These are phyloP conservation scores for Argyrosomus regius DNA, from an alignment of 2,797 vertebrate species.

Conservation along the genomic window DNA sequence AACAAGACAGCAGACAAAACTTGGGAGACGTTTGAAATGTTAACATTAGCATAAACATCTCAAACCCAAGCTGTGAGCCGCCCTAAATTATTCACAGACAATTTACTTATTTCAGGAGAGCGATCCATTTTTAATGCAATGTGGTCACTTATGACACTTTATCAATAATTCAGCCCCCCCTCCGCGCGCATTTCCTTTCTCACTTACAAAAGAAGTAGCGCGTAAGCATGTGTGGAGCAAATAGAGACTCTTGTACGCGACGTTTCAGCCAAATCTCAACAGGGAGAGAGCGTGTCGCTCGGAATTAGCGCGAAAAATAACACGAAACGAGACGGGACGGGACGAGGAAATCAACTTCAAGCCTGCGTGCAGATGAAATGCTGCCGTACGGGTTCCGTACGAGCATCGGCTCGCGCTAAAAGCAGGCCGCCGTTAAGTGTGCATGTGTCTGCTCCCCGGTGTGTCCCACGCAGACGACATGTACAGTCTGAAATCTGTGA, in stretches of 20 bases:
- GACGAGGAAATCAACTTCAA: slow-evolving; percentile 29
- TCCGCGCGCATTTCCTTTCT: slow-evolving; percentile 36
- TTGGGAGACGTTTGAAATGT: slow-evolving; percentile 73
- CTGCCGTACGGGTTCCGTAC: neutral
- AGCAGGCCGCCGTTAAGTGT: slow-evolving; percentile 37
- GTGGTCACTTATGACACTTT: slow-evolving; percentile 78
- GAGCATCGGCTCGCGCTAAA: slow-evolving; percentile 1
- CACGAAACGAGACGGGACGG: neutral
- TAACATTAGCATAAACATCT: slow-evolving; percentile 82
- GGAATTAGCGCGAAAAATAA: slow-evolving; percentile 46
- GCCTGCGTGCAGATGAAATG: slow-evolving; percentile 37
- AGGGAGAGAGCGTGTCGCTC: slow-evolving; percentile 28
- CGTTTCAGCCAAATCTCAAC: slow-evolving; percentile 46
- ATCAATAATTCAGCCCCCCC: slow-evolving; percentile 79
- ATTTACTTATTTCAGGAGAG: slow-evolving; percentile 83
- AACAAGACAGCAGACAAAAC: slow-evolving; percentile 59
- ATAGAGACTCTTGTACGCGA: slow-evolving; percentile 26
- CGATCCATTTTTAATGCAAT: slow-evolving; percentile 82
- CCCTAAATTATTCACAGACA: slow-evolving; percentile 81
- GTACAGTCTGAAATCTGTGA: too few relatives aligned
- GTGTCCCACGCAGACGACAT: slow-evolving; percentile 5
- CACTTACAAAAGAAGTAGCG: slow-evolving; percentile 69
- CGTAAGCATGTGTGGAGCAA: slow-evolving; percentile 27
- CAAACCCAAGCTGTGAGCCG: slow-evolving; percentile 55
- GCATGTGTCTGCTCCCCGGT: slow-evolving; percentile 42